Conservation (phyloP, 2,797 vertebrate species). For the Tauraco hartlaubi region DNA sequence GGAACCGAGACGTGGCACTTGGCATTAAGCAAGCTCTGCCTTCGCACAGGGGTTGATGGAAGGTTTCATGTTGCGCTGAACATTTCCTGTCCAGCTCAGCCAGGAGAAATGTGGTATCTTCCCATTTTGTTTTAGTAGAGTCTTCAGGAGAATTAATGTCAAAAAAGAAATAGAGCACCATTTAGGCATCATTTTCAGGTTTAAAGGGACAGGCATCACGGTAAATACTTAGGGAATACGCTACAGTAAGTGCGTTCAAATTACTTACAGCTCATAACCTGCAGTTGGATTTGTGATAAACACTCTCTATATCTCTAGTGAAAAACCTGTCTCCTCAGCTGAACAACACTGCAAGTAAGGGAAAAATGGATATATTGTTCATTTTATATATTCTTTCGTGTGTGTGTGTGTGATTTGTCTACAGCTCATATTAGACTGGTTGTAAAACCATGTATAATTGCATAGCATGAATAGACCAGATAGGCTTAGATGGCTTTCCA, state of each 20-base stretch:
- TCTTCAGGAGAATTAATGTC: slow-evolving; percentile 51
- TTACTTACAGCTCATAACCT: background rate
- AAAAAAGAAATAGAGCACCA: slow-evolving; percentile 11
- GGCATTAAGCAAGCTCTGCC: background rate
- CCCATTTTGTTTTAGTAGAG: slow-evolving; percentile 16
- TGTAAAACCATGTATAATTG: background rate
- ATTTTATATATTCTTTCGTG: background rate
- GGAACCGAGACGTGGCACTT: background rate
- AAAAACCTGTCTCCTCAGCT: background rate
- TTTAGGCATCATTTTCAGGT: background rate
- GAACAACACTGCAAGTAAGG: background rate
- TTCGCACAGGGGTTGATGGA: background rate
- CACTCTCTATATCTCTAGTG: background rate
- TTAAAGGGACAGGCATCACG: slow-evolving; percentile 44
- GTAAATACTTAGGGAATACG: background rate
- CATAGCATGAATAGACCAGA: background rate
- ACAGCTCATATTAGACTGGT: background rate
- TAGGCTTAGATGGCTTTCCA: background rate
- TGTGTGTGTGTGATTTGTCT: background rate
- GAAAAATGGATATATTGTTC: background rate
- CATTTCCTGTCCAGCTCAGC: background rate
- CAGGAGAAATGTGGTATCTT: background rate
- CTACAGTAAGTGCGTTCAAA: background rate
- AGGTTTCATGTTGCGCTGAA: background rate
- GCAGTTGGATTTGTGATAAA: background rate